A percentile compares a stretch with the other conserved stretches of the same genome.
These are phyloP conservation scores for Drosophila melanica DNA, from an alignment of 1,140 invertebrate species.

Conservation along the genomic window DNA sequence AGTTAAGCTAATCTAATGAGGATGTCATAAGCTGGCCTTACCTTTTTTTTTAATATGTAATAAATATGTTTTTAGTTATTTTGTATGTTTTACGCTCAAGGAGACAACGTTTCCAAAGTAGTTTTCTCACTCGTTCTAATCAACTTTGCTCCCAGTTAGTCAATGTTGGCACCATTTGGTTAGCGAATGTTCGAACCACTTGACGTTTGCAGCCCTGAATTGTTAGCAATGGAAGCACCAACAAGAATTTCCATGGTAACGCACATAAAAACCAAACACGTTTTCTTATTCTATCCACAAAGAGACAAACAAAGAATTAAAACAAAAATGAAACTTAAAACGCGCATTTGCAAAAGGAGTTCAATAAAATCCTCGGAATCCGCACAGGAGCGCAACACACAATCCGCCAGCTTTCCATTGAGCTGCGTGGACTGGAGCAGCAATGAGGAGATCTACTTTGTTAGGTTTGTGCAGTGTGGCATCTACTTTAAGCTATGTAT, in stretches of 20 bases:
- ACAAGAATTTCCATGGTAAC: constrained; percentile 2
- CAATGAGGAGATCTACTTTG: constrained; percentile 96
- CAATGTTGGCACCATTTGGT: constrained; percentile 10
- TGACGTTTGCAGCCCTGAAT: constrained; percentile 27
- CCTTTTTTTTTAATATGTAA: neutral
- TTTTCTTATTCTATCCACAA: neutral
- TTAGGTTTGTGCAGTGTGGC: constrained; percentile 86
- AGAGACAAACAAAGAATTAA: neutral
- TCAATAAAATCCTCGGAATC: constrained; percentile 47
- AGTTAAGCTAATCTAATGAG: constrained; percentile 17
- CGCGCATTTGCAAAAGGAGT: constrained; percentile 69
- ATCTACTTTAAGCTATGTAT: neutral
- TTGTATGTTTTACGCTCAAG: too few relatives aligned
- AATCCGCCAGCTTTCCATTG: constrained; percentile 88
- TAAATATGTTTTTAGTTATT: neutral
- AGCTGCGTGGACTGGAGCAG: constrained; percentile 96
- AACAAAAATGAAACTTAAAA: constrained; percentile 73
- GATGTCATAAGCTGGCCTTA: constrained; percentile 6
- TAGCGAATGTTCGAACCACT: constrained; percentile 18
- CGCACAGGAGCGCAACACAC: constrained; percentile 82
- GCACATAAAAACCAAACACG: constrained; percentile 30
- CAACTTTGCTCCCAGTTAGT: neutral
- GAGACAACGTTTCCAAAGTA: too few relatives aligned
- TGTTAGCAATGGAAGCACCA: constrained; percentile 19
- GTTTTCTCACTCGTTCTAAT: too few relatives aligned